phyloP scores from a whole-genome alignment of 2,888 invertebrate species.

The Eudemis profundana region DNA sequence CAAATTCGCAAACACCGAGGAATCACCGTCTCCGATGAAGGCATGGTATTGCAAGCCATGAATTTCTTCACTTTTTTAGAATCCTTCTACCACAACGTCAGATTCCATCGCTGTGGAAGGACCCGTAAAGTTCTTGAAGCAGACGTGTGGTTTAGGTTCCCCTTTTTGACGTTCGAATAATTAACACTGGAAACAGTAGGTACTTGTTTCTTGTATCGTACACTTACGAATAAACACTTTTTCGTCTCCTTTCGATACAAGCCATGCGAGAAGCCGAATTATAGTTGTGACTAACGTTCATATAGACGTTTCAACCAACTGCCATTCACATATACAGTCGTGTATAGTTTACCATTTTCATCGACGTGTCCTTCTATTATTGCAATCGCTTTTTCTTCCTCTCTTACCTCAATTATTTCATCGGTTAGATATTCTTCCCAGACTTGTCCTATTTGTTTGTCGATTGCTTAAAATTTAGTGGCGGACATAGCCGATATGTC shows the following conservation, averaged over 20 bases:
- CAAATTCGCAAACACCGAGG: no score
- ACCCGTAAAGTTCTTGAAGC: no score
- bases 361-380: slow-evolving; percentile 1
- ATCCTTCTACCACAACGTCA: slow-evolving; percentile 2
- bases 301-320: slow-evolving; percentile 4
- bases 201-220: slow-evolving; percentile 9
- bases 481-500: slow-evolving; percentile 1
- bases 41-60: not conserved
- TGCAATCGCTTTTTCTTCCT: slow-evolving; percentile 4
- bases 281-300: slow-evolving; percentile 5
- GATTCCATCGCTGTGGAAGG: slow-evolving; percentile 12
- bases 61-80: slow-evolving; percentile 3
- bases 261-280: slow-evolving; percentile 16
- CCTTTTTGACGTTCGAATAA: not conserved
- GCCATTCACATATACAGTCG: not conserved
- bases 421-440: slow-evolving; percentile 1
- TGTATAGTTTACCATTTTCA: no score
- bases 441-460: not conserved
- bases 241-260: slow-evolving; percentile 10
- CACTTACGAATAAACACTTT: slow-evolving; percentile 3
- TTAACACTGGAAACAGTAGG: slow-evolving; percentile 4
- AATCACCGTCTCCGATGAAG: no score
- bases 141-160: not conserved
- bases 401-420: not conserved
- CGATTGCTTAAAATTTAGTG: not conserved